Evolutionary conservation across 1,140 invertebrate genomes (phyloP), one percentile per base, ranked within the genome.

Genomic region (Marisa cornuarietis): DNA sequence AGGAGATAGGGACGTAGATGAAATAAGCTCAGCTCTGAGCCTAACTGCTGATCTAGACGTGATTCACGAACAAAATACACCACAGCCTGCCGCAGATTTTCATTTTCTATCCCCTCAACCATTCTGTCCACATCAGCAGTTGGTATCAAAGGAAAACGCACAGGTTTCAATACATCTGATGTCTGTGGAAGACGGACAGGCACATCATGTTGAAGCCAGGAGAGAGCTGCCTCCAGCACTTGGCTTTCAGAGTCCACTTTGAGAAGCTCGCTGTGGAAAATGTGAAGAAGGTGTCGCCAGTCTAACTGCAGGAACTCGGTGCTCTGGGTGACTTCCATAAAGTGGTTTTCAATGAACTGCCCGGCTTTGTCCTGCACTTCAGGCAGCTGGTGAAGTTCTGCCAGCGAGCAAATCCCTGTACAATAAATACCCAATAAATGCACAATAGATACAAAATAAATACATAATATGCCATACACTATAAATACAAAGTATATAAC

Each of bases 191-290:
- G 71, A 14, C 88, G 73, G 18, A 58, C 73, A 14, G 54, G 51
- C n/a, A 83, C 61, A 66, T 87, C 79, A 78, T 86, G 84, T 22
- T 83, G 78, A 24, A 88, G 77, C 88, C 88, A 89, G 22, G 79
- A 78, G 49, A 87, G 74, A 20, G 84, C 87, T 20, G 86, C 82
- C 13, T 81, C 31, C 52, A 89, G 83, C 78, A 98, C 96, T 94
- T 95, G 80, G 62, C 52, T 71, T 74, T 89, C 88, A n/a, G 77
- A 79, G 51, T 84, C 82, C 20, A 88, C 84, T 79, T 81, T 78
- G 18, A 89, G 79, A 31, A 82, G 69, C 77, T 89, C 87, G 79
- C 87, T 87, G 24, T 83, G 72, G 16, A 89, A 69, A 26, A 88
- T 68, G 52, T 82, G 76, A 14, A 87, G 77, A 4, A 89, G 71